Evolutionary conservation across 2,888 invertebrate species (phyloP), one percentile per base, ranked within the genome.

Genomic region (Rambutsinella grinnellia): DNA sequence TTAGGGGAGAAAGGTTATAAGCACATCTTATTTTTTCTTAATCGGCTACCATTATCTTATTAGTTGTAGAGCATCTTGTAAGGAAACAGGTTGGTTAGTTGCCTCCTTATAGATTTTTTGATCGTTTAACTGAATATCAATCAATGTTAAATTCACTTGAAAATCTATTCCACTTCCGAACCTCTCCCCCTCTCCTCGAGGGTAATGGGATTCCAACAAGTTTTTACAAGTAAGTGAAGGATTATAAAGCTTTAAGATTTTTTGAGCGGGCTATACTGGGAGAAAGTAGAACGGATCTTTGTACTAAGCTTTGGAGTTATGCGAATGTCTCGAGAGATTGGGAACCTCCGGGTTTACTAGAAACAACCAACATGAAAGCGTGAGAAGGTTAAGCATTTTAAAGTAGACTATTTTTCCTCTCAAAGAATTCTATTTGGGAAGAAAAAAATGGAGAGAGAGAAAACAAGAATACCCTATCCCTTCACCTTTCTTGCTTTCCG

Each of bases 131-230:
- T 19, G 24, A n/a, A 71, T 65, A 74, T 74, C 74, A 74, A 74
- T 74, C 74, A 74, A 67, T 67, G 74, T 60, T 74, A 67, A 74
- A 74, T 54, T 65, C 72, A 72, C 71, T 71, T 72, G 72, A 72
- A 72, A 72, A 65, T 63, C 71, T 71, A 70, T 70, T 53, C 8
- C 28, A 24, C 36, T 10, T 17, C 26, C 13, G 53, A 21, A 19
- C 17, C 3, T 5, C 24, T 56, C n/a, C 23, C 27, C 13, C 15
- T 8, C 47, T n/a, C 19, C 51, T 49, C n/a, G 49, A 49, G 49
- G n/a, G 69, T 60, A 60, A 69, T 68, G 68, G 68, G 58, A 66
- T 66, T 23, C 54, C 23, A 3, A 19, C 26, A 57, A 27, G 57
- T 57, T 57, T 5, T 23, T 21, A 57, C 36, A 24, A 57, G 28